Base-by-base conservation (phyloP, 2,797 vertebrate genomes). In the Parauchenoglanis punctatus region DNA sequence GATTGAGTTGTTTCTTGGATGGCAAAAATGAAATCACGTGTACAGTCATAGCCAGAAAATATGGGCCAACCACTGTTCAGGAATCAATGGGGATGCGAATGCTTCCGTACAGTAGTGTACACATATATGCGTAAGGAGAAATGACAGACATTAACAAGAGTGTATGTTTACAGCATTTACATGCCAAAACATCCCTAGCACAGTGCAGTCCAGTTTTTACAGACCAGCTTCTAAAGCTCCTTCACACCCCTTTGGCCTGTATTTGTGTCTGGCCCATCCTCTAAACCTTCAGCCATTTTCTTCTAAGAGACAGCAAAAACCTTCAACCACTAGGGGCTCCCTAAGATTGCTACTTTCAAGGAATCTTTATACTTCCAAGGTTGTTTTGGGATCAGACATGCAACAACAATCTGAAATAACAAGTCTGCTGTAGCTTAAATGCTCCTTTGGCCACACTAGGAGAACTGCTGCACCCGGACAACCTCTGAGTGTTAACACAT, bases 321-420 rank as follows among this genome's bases (percentile, higher is more conserved):
- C 61, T 81, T 83, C 25, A 83, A 87, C 94, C 94, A 94, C 95
- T 91, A 94, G 94, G 92, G 92, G 94, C 93, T 25, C 93, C 93
- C 89, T 89, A 89, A 81, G 54, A 81, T 81, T 81, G 40, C 87
- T 86, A 91, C 88, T 85, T 82, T 84, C 4, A 58, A 80, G 85
- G 90, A 92, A 91, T 92, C 92, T 93, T 91, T 86, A 28, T 54
- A 59, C 49, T 58, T 61, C 54, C 92, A 91, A 89, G 86, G 87
- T 85, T 87, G 81, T 61, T 87, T 85, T 87, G 72, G 76, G 15
- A 44, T 80, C 15, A 44, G 81, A 86, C 49, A 81, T 85, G 86
- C 81, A 83, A 86, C 73, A 86, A 35, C 65, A 85, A 72, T 87
- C 73, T 84, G 54, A 70, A 85, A 46, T 56, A 85, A 18, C 15